A percentile compares a stretch with the other conserved stretches of the same genome.
phyloP scores from a whole-genome alignment of 2,888 invertebrate species.

The Drosophila limbata region DNA sequence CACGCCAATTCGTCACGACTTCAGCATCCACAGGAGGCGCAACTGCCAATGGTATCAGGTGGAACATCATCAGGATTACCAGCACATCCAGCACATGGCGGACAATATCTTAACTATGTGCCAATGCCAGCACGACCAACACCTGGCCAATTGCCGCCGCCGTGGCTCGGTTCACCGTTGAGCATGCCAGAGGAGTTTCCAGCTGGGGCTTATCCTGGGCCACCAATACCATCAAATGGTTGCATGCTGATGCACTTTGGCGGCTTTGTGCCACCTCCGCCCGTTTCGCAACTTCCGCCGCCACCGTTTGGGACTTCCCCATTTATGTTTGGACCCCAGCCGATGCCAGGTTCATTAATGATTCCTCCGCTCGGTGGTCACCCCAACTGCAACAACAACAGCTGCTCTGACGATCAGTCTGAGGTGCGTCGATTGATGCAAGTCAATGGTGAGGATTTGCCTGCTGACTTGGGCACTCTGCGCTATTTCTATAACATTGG shows the following conservation, averaged over 20 bases:
- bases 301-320: slow-evolving; percentile 24
- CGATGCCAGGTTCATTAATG: slow-evolving; percentile 13
- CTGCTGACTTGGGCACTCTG: slow-evolving; percentile 87
- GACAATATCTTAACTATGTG: slow-evolving; percentile 43
- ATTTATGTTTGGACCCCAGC: slow-evolving; percentile 34
- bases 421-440: slow-evolving; percentile 77
- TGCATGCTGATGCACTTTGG: slow-evolving; percentile 66
- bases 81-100: background rate
- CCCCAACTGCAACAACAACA: slow-evolving; percentile 2
- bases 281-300: slow-evolving; percentile 7
- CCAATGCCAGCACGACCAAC: slow-evolving; percentile 27
- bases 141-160: slow-evolving; percentile 24
- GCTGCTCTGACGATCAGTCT: slow-evolving; percentile 7
- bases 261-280: slow-evolving; percentile 38
- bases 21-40: slow-evolving; percentile 8
- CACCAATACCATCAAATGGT: slow-evolving; percentile 57
- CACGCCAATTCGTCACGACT: background rate
- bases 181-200: slow-evolving; percentile 41
- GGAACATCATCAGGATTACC: slow-evolving; percentile 1
- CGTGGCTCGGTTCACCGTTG: slow-evolving; percentile 40
- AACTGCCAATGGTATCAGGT: background rate
- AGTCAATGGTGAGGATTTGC: slow-evolving; percentile 79
- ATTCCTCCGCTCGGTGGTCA: slow-evolving; percentile 2
- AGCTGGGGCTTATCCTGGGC: slow-evolving; percentile 16
- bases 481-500: slow-evolving; percentile 90